These are phyloP conservation scores for Poeciliopsis occidentalis DNA, from an alignment of 2,113 vertebrate genomes.

Conservation along the genomic window DNA sequence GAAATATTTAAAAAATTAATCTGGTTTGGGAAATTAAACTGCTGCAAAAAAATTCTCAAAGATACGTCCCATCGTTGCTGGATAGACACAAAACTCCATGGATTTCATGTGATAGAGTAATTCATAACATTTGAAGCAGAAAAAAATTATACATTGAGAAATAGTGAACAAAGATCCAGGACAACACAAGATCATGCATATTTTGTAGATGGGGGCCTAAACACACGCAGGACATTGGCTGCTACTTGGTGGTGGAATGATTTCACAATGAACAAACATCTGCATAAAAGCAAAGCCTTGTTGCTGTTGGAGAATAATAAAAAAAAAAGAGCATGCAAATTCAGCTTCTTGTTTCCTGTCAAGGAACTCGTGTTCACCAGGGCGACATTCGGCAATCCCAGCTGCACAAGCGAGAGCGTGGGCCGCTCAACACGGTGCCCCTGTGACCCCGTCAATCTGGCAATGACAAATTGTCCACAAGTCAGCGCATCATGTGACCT, in stretches of 20 bases:
- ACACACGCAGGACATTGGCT: no score
- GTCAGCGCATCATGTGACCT: conserved; percentile 47
- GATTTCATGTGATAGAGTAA: no score
- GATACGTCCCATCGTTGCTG: no score
- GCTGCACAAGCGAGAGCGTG: not conserved
- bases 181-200: no score
- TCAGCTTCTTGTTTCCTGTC: conserved; percentile 8
- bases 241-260: no score
- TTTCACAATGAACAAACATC: not conserved
- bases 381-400: conserved; percentile 25
- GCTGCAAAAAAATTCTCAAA: not conserved
- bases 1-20: conserved; percentile 17
- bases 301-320: not conserved
- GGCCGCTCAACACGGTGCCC: not conserved
- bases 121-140: no score
- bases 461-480: conserved; percentile 48
- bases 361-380: conserved; percentile 26
- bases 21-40: conserved; percentile 10
- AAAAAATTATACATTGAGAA: no score
- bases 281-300: not conserved
- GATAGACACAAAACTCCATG: no score
- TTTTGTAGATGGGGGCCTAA: no score
- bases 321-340: not conserved
- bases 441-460: conserved; percentile 46
- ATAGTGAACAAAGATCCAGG: no score